These are phyloP conservation scores for Colius striatus DNA, from an alignment of 2,113 vertebrate species.

Conservation along the genomic window DNA sequence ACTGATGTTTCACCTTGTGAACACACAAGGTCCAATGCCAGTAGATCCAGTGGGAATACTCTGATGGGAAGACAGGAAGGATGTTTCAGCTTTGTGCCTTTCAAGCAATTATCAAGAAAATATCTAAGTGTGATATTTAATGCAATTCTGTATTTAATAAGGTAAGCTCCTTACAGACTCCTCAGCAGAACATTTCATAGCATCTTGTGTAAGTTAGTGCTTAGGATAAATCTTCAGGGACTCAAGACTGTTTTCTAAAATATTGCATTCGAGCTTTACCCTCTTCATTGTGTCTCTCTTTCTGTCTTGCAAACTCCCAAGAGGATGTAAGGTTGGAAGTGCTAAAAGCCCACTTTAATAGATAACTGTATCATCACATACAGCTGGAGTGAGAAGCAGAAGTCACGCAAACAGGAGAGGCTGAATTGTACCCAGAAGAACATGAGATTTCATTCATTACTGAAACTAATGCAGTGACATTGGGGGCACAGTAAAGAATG, in stretches of 20 bases:
- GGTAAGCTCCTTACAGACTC: not conserved
- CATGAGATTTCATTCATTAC: not conserved
- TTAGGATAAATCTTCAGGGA: not conserved
- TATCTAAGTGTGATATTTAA: not conserved
- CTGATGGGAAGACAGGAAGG: not conserved
- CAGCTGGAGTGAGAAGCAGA: not conserved
- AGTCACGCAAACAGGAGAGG: not conserved
- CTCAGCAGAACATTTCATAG: not conserved
- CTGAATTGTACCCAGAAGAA: not conserved
- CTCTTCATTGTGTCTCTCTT: not conserved
- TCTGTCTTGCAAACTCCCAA: not conserved
- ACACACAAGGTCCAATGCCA: not conserved
- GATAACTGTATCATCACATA: not conserved
- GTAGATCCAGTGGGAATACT: not conserved
- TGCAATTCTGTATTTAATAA: not conserved
- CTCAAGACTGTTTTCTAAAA: not conserved
- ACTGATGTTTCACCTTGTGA: not conserved
- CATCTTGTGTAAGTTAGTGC: not conserved
- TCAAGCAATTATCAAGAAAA: not conserved
- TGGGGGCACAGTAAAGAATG: not conserved
- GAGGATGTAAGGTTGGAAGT: not conserved
- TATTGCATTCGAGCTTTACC: not conserved
- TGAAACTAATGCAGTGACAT: not conserved
- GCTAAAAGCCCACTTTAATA: not conserved
- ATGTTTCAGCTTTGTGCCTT: not conserved